Conservation (phyloP, 2,888 invertebrate genomes). For the Sepioteuthis lessoniana region DNA sequence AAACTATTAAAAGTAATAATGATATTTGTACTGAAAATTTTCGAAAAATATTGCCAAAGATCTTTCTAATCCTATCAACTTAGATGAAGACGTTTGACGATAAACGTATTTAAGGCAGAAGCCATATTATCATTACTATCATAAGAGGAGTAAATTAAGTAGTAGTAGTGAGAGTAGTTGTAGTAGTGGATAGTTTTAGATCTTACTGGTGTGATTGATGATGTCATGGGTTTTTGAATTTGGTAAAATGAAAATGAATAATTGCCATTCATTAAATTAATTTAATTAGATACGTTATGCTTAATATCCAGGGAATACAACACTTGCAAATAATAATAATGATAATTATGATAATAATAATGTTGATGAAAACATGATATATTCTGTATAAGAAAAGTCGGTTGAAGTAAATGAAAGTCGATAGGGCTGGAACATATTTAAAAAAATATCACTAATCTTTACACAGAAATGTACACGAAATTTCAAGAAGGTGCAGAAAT, state of each 20-base stretch:
- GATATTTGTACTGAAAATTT: too few species aligned
- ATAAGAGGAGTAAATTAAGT: background rate
- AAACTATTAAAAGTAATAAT: too few species aligned
- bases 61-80: background rate
- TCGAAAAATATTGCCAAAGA: background rate
- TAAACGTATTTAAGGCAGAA: background rate
- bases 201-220: background rate
- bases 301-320: background rate
- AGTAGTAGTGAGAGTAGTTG: background rate
- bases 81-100: background rate
- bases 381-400: background rate
- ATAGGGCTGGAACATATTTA: background rate
- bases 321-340: background rate
- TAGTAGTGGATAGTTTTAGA: background rate
- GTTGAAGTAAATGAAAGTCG: background rate
- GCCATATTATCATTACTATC: background rate
- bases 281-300: background rate
- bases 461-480: too few species aligned
- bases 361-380: background rate
- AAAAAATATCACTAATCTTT: background rate
- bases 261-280: background rate
- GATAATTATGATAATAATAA: background rate
- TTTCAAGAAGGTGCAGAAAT: too few species aligned
- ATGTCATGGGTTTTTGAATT: background rate
- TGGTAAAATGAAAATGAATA: background rate